Evolutionary conservation across 2,113 vertebrate species (phyloP).

Genomic region (Malurus alboscapulatus): DNA sequence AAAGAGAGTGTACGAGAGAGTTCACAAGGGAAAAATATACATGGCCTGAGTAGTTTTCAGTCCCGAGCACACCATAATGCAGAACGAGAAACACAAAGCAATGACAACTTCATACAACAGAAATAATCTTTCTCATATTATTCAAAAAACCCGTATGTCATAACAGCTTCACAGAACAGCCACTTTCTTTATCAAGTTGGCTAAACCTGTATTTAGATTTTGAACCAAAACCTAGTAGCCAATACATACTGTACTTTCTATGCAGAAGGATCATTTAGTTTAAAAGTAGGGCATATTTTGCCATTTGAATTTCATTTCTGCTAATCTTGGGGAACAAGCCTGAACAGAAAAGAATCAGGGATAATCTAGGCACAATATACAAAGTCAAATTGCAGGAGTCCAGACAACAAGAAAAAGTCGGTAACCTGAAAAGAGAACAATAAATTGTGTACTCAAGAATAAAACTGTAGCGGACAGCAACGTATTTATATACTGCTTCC

Average conservation of each 20-base stretch:
- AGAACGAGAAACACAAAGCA: slow-evolving; percentile 7
- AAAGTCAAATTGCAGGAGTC: slow-evolving; percentile 4
- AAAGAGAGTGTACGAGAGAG: neutral
- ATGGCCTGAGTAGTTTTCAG: neutral
- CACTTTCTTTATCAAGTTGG: neutral
- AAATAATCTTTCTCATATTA: neutral
- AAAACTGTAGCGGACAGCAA: neutral
- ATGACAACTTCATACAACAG: neutral
- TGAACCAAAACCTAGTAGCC: neutral
- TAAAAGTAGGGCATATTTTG: slow-evolving; percentile 17
- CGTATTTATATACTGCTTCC: neutral
- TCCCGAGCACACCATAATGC: neutral
- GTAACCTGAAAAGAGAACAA: slow-evolving; percentile 51
- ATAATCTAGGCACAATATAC: neutral
- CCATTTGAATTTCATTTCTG: slow-evolving; percentile 13
- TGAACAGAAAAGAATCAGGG: neutral
- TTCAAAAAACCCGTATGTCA: neutral
- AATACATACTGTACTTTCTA: neutral
- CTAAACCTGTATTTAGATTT: neutral
- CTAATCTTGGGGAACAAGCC: neutral
- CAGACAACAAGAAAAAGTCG: slow-evolving; percentile 11
- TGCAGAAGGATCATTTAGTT: neutral
- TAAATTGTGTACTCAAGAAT: neutral
- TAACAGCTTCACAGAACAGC: neutral
- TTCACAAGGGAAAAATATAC: neutral